Percentiles rank a stretch among this genome's conserved stretches.
Evolutionary conservation across 2,113 vertebrate species (phyloP).

Genomic region (Podiceps cristatus): DNA sequence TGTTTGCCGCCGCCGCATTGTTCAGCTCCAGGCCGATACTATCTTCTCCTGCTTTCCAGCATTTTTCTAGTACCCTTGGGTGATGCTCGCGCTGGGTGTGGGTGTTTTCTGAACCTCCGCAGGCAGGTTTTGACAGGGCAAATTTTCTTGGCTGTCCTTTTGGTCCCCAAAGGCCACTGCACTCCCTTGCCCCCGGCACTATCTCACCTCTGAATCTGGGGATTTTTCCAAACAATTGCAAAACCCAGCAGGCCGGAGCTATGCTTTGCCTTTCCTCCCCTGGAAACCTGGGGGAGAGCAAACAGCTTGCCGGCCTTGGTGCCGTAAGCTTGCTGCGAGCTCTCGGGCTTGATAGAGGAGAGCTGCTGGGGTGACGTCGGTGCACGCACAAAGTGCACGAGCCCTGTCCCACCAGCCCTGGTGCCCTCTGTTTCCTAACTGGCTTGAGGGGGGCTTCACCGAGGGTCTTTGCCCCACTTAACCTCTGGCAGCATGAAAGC

Average conservation of each 20-base stretch:
- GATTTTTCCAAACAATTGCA: slow-evolving; percentile 43
- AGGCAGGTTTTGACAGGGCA: slow-evolving; percentile 2
- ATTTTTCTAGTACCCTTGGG: slow-evolving; percentile 28
- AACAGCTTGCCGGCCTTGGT: not conserved
- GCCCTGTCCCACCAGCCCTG: not conserved
- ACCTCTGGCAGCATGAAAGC: not conserved
- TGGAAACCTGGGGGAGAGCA: not conserved
- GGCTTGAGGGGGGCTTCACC: fast-evolving
- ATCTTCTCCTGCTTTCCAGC: slow-evolving; percentile 40
- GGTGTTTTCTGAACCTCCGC: not conserved
- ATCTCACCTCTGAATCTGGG: not conserved
- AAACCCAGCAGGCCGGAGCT: not conserved
- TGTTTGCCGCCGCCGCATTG: slow-evolving; percentile 29
- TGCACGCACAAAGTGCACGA: not conserved
- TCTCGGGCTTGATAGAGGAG: not conserved
- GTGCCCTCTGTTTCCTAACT: not conserved
- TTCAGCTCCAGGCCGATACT: slow-evolving; percentile 3
- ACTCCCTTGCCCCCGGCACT: not conserved
- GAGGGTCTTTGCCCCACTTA: not conserved
- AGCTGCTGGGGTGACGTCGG: not conserved
- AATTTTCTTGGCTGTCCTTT: not conserved
- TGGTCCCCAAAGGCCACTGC: not conserved
- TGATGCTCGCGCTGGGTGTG: not conserved
- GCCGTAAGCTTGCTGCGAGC: not conserved
- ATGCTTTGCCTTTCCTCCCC: not conserved